phyloP scores from a whole-genome alignment of 2,797 vertebrate species.

The Pipistrellus nathusii region DNA sequence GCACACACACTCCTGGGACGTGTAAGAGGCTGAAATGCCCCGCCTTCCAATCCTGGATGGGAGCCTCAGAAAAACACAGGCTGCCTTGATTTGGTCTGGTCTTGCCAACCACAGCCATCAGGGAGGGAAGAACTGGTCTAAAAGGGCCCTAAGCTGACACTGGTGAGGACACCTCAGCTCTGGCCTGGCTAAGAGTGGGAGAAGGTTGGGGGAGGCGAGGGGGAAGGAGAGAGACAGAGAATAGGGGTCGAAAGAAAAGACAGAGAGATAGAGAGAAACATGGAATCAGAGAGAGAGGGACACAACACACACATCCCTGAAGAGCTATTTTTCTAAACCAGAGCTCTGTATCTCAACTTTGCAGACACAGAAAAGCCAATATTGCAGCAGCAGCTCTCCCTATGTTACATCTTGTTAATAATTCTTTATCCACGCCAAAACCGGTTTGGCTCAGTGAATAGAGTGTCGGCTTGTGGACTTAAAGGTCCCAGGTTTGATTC shows the following conservation, averaged over 20 bases:
- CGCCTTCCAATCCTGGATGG: neutral
- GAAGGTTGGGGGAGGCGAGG: neutral
- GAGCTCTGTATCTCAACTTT: neutral
- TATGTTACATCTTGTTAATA: neutral
- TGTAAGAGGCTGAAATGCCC: neutral
- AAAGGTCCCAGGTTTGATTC: too few relatives aligned
- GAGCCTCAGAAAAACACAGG: neutral
- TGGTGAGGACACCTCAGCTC: neutral
- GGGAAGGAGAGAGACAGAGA: neutral
- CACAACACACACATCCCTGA: neutral
- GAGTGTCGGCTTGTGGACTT: too few relatives aligned
- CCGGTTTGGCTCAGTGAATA: too few relatives aligned
- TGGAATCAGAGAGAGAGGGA: neutral
- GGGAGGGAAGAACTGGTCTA: neutral
- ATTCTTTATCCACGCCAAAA: neutral
- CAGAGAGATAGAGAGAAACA: neutral
- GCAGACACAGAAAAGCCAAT: neutral
- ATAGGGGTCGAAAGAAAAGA: neutral
- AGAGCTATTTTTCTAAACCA: neutral
- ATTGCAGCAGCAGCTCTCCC: neutral
- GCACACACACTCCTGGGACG: neutral
- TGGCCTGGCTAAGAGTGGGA: neutral
- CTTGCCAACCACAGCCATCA: conserved; percentile 11
- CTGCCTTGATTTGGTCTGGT: conserved; percentile 7
- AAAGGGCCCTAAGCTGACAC: neutral